These are phyloP conservation scores for Cyclophora punctaria DNA, from an alignment of 2,888 invertebrate genomes.

Conservation along the genomic window DNA sequence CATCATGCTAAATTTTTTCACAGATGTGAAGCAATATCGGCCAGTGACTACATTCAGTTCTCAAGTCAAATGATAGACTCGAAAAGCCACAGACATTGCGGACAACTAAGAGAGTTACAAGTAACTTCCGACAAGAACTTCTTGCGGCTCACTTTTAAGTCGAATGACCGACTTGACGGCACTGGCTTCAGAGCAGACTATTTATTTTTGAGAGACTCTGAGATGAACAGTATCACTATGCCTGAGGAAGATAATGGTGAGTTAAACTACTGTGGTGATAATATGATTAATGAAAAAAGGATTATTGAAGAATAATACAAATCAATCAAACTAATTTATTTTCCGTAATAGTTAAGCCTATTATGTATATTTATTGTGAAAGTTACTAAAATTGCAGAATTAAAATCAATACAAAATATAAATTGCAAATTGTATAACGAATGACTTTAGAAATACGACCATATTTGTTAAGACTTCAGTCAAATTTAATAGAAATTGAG, in stretches of 20 bases:
- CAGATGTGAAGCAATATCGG: conserved; percentile 92
- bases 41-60: conserved; percentile 96
- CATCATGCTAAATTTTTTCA: conserved; percentile 23
- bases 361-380: too few relatives aligned
- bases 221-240: conserved; percentile 66
- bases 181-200: conserved; percentile 95
- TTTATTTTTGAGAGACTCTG: conserved; percentile 84
- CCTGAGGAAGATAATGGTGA: conserved; percentile 46
- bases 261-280: conserved; percentile 1
- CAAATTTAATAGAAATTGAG: too few relatives aligned
- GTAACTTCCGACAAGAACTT: conserved; percentile 91
- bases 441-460: too few relatives aligned
- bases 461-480: too few relatives aligned
- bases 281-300: too few relatives aligned
- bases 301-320: too few relatives aligned
- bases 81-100: conserved; percentile 89
- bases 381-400: too few relatives aligned
- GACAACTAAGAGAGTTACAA: conserved; percentile 83
- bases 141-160: conserved; percentile 93
- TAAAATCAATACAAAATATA: too few relatives aligned
- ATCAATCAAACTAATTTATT: too few relatives aligned
- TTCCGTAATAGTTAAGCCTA: too few relatives aligned
- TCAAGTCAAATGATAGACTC: conserved; percentile 93
- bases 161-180: conserved; percentile 94
- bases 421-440: too few relatives aligned